Evolutionary conservation across 2,113 vertebrate genomes (phyloP).

Genomic region (Gopherus flavomarginatus): DNA sequence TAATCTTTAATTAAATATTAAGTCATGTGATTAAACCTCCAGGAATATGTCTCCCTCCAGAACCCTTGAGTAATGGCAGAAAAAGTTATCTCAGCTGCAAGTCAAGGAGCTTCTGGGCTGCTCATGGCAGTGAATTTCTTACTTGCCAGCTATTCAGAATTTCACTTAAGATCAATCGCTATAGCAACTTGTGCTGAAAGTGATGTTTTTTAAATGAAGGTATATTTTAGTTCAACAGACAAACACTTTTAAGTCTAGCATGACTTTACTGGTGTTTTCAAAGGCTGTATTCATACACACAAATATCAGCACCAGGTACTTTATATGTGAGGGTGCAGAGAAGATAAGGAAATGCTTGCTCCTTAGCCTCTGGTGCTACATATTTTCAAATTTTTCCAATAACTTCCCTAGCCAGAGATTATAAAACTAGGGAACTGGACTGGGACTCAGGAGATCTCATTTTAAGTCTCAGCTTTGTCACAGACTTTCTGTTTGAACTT

Average conservation of each 20-base stretch:
- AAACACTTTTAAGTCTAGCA: background rate
- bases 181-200: background rate
- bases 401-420: background rate
- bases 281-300: background rate
- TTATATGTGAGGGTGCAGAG: background rate
- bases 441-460: background rate
- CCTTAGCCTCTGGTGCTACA: background rate
- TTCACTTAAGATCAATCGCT: slow-evolving; percentile 6
- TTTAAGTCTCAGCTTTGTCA: background rate
- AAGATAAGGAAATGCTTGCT: background rate
- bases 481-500: background rate
- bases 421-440: background rate
- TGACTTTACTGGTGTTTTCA: background rate
- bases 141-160: background rate
- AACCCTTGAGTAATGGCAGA: background rate
- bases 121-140: slow-evolving; percentile 3
- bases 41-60: background rate
- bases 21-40: too few relatives aligned
- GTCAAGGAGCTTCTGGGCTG: background rate
- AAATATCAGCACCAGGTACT: background rate
- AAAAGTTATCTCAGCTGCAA: background rate
- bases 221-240: background rate
- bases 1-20: too few relatives aligned
- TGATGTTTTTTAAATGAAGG: background rate
- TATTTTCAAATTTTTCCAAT: background rate